These are phyloP conservation scores for Silurus glanis DNA, from an alignment of 2,113 vertebrate species.

Conservation along the genomic window DNA sequence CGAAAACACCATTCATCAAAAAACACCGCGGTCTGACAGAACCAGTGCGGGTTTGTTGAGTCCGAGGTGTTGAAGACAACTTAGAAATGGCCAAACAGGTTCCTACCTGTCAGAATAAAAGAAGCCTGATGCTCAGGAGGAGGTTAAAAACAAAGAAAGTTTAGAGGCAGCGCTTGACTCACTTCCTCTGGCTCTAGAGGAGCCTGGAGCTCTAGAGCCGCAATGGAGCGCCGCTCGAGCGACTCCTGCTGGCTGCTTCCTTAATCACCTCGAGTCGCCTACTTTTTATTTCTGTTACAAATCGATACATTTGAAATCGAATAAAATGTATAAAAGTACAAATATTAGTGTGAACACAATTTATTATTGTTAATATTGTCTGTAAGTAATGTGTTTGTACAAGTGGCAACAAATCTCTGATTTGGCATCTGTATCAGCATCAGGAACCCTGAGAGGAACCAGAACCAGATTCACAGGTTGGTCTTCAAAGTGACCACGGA, in stretches of 20 bases:
- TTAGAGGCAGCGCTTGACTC: slow-evolving; percentile 39
- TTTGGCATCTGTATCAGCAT: no score
- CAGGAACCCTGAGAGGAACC: no score
- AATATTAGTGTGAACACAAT: no score
- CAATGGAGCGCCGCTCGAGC: slow-evolving; percentile 40
- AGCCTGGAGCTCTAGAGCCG: slow-evolving; percentile 1
- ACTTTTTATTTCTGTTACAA: neutral
- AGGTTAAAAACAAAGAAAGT: slow-evolving; percentile 47
- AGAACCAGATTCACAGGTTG: no score
- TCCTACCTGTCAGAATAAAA: slow-evolving; percentile 41
- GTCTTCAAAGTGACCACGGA: no score
- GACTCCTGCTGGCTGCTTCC: slow-evolving; percentile 54
- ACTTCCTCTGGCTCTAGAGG: neutral
- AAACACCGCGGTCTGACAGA: neutral
- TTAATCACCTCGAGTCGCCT: neutral
- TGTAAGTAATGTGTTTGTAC: no score
- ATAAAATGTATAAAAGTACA: neutral
- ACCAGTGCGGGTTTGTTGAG: fast-evolving
- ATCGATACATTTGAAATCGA: no score
- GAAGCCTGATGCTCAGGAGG: slow-evolving; percentile 10
- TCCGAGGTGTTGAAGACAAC: neutral
- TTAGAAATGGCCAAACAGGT: neutral
- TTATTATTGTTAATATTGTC: no score
- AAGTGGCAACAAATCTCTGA: no score
- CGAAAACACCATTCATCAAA: slow-evolving; percentile 25